phyloP scores from a whole-genome alignment of 2,113 vertebrate species.

The Neolamprologus variostigma region DNA sequence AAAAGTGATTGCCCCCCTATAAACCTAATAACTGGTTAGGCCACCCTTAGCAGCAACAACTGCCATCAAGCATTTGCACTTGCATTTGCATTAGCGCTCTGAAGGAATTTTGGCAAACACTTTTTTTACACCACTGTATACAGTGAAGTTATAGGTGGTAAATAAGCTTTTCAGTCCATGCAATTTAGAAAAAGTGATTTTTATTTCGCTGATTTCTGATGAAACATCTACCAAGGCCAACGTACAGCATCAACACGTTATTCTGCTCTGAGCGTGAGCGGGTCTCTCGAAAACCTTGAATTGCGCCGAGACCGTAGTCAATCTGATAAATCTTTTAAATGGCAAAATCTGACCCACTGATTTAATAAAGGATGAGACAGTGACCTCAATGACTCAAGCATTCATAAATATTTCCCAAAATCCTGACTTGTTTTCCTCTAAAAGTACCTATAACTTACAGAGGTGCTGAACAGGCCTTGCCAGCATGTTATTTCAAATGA shows the following conservation, averaged over 20 bases:
- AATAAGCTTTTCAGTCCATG: neutral
- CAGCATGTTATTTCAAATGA: constrained; percentile 5
- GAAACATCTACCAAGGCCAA: neutral
- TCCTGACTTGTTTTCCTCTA: neutral
- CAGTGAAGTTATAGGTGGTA: neutral
- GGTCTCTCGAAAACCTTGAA: neutral
- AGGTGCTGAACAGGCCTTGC: neutral
- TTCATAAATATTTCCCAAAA: neutral
- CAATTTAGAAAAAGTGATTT: neutral
- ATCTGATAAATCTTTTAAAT: neutral
- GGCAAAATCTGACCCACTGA: neutral
- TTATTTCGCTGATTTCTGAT: constrained; percentile 1
- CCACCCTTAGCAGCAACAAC: neutral
- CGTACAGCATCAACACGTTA: neutral
- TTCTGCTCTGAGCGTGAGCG: neutral
- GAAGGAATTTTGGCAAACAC: neutral
- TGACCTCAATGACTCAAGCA: neutral
- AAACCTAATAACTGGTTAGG: too few species aligned
- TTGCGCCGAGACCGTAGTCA: neutral
- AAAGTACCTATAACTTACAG: neutral
- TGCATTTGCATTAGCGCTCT: accelerated
- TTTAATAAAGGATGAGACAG: neutral
- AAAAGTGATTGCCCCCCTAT: too few species aligned
- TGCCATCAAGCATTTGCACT: neutral
- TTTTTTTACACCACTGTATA: neutral